phyloP scores from a whole-genome alignment of 1,140 invertebrate species.

The Orius insidiosus region DNA sequence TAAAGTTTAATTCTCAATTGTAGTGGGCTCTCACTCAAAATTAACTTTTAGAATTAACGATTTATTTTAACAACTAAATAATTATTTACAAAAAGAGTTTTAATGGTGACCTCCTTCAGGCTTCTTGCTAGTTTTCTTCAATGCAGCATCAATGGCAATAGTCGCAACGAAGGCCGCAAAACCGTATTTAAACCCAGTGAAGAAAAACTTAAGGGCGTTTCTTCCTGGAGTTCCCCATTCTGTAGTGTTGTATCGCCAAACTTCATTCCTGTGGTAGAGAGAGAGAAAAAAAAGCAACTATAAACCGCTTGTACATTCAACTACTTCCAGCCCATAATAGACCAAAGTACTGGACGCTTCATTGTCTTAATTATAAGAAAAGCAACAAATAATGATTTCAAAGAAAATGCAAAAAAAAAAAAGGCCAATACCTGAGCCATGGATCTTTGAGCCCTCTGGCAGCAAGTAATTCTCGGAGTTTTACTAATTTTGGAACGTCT shows the following conservation, averaged over 20 bases:
- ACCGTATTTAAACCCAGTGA: conserved; percentile 43
- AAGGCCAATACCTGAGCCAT: conserved; percentile 49
- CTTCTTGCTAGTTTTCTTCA: no score
- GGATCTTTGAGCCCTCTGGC: conserved; percentile 58
- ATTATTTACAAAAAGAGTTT: no score
- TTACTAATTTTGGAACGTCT: conserved; percentile 40
- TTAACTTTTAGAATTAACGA: no score
- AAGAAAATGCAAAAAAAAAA: neutral
- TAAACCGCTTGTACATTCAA: neutral
- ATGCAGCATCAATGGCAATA: no score
- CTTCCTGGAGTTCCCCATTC: conserved; percentile 27
- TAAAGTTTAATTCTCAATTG: no score
- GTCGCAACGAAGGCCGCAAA: no score
- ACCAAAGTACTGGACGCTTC: neutral
- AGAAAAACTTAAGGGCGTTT: conserved; percentile 26
- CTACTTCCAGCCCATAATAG: neutral
- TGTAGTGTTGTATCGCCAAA: conserved; percentile 47
- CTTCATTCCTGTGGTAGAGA: conserved; percentile 46
- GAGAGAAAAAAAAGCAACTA: conserved; percentile 5
- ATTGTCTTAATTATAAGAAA: conserved; percentile 9
- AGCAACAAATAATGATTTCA: neutral
- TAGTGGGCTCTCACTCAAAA: no score
- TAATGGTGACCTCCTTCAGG: no score
- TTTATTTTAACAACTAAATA: no score
- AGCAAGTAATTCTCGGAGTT: conserved; percentile 40